phyloP scores from a whole-genome alignment of 2,113 vertebrate species.

The Atrichornis clamosus region DNA sequence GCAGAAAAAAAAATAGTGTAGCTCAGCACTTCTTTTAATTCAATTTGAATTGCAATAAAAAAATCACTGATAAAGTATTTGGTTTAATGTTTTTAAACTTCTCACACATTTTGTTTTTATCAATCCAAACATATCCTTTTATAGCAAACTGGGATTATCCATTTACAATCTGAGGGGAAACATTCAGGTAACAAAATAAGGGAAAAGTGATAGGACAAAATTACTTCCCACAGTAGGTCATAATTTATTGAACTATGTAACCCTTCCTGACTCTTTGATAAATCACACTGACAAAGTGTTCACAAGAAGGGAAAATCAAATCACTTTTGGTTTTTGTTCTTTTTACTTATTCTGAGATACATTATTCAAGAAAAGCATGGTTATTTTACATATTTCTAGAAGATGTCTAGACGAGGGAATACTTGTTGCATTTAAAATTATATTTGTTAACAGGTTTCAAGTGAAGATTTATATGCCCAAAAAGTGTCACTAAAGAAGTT shows the following conservation, averaged over 20 bases:
- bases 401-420: background rate
- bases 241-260: background rate
- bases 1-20: background rate
- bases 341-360: background rate
- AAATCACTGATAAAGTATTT: background rate
- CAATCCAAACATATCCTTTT: background rate
- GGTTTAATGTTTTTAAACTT: background rate
- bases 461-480: background rate
- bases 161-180: background rate
- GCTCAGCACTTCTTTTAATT: background rate
- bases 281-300: background rate
- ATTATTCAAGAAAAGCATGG: background rate
- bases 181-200: background rate
- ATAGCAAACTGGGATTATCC: background rate
- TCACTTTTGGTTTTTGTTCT: background rate
- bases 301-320: background rate
- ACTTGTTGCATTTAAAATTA: background rate
- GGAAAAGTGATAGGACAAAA: background rate
- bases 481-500: background rate
- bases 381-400: background rate
- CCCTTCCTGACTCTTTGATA: background rate
- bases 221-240: background rate
- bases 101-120: background rate
- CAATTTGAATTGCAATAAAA: background rate
- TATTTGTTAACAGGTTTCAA: background rate